phyloP scores from a whole-genome alignment of 23 tunicate species.

The Trididemnum clinides region DNA sequence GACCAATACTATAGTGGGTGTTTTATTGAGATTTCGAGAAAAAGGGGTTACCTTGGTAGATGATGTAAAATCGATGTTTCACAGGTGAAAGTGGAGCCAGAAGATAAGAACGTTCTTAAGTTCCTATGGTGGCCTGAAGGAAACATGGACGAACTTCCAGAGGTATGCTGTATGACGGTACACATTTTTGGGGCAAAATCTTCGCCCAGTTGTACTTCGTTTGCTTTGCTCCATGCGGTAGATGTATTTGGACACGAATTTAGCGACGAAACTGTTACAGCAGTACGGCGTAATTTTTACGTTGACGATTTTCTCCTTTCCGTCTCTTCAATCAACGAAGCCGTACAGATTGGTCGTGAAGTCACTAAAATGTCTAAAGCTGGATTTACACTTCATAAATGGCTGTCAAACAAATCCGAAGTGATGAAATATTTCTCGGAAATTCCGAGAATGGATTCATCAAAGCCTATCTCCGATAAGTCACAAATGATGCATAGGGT shows the following conservation, averaged over 20 bases:
- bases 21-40: neutral
- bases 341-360: neutral
- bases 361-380: neutral
- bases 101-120: neutral
- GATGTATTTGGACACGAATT: neutral
- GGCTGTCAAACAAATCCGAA: neutral
- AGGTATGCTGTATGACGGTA: neutral
- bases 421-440: neutral
- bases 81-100: neutral
- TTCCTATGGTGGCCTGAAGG: neutral
- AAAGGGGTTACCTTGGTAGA: neutral
- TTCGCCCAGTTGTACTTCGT: neutral
- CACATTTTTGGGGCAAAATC: neutral
- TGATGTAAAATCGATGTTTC: neutral
- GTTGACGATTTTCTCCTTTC: constrained; percentile 7
- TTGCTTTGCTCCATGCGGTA: neutral
- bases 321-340: neutral
- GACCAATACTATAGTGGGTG: neutral
- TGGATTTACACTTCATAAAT: neutral
- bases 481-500: neutral
- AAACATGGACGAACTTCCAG: neutral
- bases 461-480: neutral
- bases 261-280: neutral
- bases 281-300: neutral
- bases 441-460: neutral